Evolutionary conservation across 2,888 invertebrate species (phyloP).

Genomic region (Aspidiotus rigidus): DNA sequence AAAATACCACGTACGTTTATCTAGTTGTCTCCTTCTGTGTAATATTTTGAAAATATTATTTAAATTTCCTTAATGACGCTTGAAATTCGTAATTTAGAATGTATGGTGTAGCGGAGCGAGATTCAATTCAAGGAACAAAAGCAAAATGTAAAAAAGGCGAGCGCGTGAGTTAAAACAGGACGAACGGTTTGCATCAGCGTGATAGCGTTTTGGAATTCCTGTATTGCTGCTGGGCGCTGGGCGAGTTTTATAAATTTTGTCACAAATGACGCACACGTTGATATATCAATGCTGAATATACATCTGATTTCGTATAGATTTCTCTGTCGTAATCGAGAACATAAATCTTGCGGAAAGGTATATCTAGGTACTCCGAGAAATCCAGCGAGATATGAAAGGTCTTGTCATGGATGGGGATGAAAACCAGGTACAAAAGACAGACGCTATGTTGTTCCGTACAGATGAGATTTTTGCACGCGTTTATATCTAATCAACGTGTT

Average conservation of each 20-base stretch:
- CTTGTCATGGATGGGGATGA: no score
- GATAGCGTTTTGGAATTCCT: conserved; percentile 2
- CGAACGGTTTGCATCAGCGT: neutral
- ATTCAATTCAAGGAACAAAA: neutral
- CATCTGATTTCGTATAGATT: neutral
- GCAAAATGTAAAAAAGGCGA: neutral
- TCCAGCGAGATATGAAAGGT: no score
- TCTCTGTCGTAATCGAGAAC: neutral
- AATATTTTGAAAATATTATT: conserved; percentile 8
- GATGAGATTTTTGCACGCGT: no score
- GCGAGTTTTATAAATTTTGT: conserved; percentile 9
- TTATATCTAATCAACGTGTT: no score
- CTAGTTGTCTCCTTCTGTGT: neutral
- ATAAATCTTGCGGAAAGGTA: neutral
- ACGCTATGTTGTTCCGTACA: no score
- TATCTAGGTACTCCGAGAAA: no score
- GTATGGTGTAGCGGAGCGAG: neutral
- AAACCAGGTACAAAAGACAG: no score
- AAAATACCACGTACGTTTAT: neutral
- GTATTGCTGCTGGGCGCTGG: neutral
- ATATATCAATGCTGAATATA: conserved; percentile 5
- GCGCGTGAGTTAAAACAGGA: neutral
- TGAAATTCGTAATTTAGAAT: conserved; percentile 27
- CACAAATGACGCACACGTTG: conserved; percentile 8
- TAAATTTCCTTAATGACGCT: conserved; percentile 31